Evolutionary conservation across 2,888 invertebrate genomes (phyloP).

Genomic region (Papilio demoleus): DNA sequence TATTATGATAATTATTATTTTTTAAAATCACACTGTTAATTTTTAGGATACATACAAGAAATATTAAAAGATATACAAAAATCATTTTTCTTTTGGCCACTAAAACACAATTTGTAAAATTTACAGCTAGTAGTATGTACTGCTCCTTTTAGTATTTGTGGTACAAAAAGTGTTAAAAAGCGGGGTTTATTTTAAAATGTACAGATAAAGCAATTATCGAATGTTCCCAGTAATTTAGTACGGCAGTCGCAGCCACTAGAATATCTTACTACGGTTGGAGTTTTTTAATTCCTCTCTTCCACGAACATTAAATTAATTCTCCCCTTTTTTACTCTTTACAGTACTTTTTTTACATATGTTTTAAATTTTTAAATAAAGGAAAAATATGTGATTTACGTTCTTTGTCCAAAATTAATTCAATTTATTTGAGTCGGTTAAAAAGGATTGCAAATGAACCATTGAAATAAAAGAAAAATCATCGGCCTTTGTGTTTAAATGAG

Average conservation of each 20-base stretch:
- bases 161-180: constrained; percentile 13
- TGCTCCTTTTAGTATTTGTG: background rate
- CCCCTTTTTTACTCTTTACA: background rate
- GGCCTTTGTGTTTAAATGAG: no score
- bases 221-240: constrained; percentile 24
- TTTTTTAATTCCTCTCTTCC: background rate
- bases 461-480: background rate
- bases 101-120: background rate
- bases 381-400: background rate
- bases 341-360: constrained; percentile 19
- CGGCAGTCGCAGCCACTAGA: constrained; percentile 6
- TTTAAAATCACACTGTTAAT: no score
- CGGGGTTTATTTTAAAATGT: constrained; percentile 10
- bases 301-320: background rate
- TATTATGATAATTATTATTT: no score
- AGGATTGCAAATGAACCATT: background rate
- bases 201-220: constrained; percentile 26
- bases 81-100: background rate
- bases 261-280: constrained; percentile 26
- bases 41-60: no score
- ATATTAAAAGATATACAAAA: no score
- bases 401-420: background rate
- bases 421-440: background rate
- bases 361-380: constrained; percentile 13
- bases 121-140: background rate